phyloP scores from a whole-genome alignment of 2,113 vertebrate genomes.

The Struthio camelus region DNA sequence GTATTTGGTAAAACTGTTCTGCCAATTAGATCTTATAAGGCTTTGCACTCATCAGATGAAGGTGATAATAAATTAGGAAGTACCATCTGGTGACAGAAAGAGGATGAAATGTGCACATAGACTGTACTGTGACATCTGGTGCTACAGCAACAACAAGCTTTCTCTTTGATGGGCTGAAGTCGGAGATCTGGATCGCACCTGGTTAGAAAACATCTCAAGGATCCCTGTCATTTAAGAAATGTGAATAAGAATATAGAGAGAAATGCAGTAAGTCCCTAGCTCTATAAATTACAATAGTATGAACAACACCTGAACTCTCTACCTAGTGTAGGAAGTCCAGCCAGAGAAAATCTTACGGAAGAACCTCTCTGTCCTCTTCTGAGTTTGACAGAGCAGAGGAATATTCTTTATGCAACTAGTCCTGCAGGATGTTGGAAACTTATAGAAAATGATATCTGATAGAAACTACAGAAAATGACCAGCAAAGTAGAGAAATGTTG shows the following conservation, averaged over 20 bases:
- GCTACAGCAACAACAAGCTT: background rate
- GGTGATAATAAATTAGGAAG: background rate
- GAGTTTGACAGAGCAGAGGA: background rate
- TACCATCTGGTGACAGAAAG: background rate
- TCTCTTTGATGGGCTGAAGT: background rate
- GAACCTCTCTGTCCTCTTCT: background rate
- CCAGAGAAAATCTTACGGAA: background rate
- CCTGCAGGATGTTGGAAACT: background rate
- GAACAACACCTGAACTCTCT: background rate
- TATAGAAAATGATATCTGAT: background rate
- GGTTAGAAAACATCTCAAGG: background rate
- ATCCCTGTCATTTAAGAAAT: background rate
- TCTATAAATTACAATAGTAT: background rate
- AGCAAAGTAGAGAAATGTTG: background rate
- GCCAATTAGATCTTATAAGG: background rate
- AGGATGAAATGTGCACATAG: background rate
- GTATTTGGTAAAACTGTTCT: background rate
- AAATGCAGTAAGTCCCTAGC: background rate
- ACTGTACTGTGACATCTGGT: fast-evolving
- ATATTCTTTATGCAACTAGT: background rate
- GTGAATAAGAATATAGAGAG: background rate
- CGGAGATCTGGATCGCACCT: background rate
- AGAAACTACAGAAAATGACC: background rate
- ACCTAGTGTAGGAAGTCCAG: background rate
- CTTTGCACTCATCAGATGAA: background rate